These are phyloP conservation scores for Tenebrosternarchus preto DNA, from an alignment of 2,113 vertebrate species.

Conservation along the genomic window DNA sequence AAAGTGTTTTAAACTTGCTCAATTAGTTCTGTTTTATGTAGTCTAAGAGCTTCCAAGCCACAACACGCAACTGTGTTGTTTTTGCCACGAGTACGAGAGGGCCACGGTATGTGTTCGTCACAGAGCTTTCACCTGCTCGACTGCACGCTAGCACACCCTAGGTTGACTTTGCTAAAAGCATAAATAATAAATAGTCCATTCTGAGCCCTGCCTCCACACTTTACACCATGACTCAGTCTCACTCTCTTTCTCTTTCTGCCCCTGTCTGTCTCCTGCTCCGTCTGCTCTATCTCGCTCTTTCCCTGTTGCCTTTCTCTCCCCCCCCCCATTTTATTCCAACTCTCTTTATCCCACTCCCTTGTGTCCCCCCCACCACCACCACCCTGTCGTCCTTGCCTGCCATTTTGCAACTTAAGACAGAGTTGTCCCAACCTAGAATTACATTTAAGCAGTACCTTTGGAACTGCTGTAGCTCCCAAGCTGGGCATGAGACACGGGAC, in stretches of 20 bases:
- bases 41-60: too few relatives aligned
- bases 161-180: not conserved
- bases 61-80: too few relatives aligned
- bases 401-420: conserved; percentile 56
- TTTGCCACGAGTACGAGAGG: not conserved
- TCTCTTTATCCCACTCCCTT: not conserved
- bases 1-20: conserved; percentile 54
- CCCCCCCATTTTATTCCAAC: not conserved
- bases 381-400: conserved; percentile 15
- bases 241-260: not conserved
- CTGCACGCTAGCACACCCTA: not conserved
- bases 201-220: not conserved
- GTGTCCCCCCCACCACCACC: not conserved
- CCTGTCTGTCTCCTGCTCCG: not conserved
- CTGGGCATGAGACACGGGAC: conserved; percentile 58
- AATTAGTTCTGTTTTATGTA: too few relatives aligned
- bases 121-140: not conserved
- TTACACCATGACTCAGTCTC: not conserved
- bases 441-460: conserved; percentile 60
- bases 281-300: conserved; percentile 14
- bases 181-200: conserved; percentile 15
- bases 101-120: not conserved
- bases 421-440: conserved; percentile 56
- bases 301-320: not conserved
- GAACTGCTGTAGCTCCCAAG: conserved; percentile 57